Conservation (phyloP, 37 sponge, comb jelly and placozoan species). For the Petrosia ficiformis region DNA sequence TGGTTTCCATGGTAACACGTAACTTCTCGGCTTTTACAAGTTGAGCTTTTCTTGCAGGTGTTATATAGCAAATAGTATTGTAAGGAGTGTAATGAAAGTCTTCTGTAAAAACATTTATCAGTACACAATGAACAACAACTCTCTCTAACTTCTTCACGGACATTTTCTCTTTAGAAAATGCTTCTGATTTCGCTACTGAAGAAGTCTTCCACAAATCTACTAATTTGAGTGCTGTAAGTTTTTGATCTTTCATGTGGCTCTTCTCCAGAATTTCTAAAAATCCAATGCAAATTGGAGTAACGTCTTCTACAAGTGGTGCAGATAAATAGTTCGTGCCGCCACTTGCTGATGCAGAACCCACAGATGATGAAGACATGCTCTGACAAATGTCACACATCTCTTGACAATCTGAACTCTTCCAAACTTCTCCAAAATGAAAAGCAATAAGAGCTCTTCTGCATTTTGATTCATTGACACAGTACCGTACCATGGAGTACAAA, state of each 20-base stretch:
- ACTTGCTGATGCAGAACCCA: not conserved
- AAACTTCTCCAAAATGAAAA: conserved; percentile 74
- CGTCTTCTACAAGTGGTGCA: conserved; percentile 30
- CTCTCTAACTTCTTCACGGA: conserved; percentile 36
- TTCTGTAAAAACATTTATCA: conserved; percentile 76
- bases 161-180: not conserved
- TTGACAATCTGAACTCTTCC: conserved; percentile 63
- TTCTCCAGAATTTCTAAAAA: conserved; percentile 44
- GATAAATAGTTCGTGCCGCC: not conserved
- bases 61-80: conserved; percentile 75
- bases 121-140: conserved; percentile 53
- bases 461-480: conserved; percentile 58
- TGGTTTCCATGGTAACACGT: not conserved
- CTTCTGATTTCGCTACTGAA: not conserved
- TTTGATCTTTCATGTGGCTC: conserved; percentile 18
- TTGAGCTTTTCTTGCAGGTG: conserved; percentile 40
- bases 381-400: conserved; percentile 63
- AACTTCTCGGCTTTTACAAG: conserved; percentile 30
- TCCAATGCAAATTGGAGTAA: conserved; percentile 30
- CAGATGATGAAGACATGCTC: not conserved
- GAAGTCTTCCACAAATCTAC: conserved; percentile 39
- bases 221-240: conserved; percentile 67
- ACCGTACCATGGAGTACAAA: conserved; percentile 71
- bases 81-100: conserved; percentile 94
- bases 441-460: conserved; percentile 84